Base-by-base conservation (phyloP, 2,113 vertebrate species). In the Lamprotornis superbus region DNA sequence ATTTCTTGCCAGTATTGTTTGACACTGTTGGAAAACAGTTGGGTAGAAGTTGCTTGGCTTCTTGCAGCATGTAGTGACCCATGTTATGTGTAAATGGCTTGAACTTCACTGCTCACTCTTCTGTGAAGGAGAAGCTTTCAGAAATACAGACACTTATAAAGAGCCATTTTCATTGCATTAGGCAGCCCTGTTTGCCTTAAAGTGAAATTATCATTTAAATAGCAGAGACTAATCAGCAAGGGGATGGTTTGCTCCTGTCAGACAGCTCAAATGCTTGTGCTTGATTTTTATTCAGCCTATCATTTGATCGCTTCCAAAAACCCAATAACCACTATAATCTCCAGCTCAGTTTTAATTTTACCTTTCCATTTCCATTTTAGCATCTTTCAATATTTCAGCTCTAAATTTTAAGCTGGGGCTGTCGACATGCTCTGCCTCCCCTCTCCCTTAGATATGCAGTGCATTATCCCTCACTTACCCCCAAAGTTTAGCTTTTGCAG, bases 151-250 rank as follows among this genome's bases (percentile, higher is more conserved):
- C n/a, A 3, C 56, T 96, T 77, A 55, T 37, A 65, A 83, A 85
- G 87, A 94, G 55, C 55, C 85, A 27, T 60, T 52, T 83, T 79
- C 25, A 70, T 86, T 87, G 69, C 60, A 63, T 94, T 94, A 96
- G 53, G 53, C 95, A 83, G 49, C 49, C 44, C 44, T 93, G 50
- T 78, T 94, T 94, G 46, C 47, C 90, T 94, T 73, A 71, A 88
- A 95, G 80, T 83, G 85, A 92, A 91, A 94, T 91, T 96, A 89
- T 88, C 70, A 91, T 91, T 97, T 97, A 94, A 92, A 91, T 95
- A 91, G 87, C 53, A 94, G 69, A 83, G 83, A 39, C 83, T 94
- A 63, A 91, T 93, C 76, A 81, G 73, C 63, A 56, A 74, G 31
- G 53, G 90, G 64, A 79, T 76, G 61, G 46, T 73, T 75, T 87